Conservation (phyloP, 2,888 invertebrate genomes). For the Smittia sp. region DNA sequence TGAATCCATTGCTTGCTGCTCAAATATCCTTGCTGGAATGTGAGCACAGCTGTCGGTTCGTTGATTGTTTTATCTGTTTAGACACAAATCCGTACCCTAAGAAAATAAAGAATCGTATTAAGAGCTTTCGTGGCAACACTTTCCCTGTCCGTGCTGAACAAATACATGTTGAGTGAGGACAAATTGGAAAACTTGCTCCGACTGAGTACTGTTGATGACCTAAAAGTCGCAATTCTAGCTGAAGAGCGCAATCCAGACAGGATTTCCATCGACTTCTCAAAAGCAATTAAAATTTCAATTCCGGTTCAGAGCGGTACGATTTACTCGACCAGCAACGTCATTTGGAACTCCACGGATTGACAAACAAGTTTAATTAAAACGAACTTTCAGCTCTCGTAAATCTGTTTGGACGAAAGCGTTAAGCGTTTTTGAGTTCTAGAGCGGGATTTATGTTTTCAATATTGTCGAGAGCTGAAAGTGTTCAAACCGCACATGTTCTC, state of each 20-base stretch:
- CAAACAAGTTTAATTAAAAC: neutral
- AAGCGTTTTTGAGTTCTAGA: neutral
- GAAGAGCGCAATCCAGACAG: neutral
- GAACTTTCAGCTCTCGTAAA: neutral
- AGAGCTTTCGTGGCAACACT: neutral
- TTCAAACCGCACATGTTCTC: too few species aligned
- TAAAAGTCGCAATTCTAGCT: too few species aligned
- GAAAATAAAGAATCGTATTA: neutral
- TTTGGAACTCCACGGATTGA: neutral
- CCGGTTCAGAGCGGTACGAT: too few species aligned
- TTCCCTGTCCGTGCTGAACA: neutral
- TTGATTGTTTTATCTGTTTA: conserved; percentile 4
- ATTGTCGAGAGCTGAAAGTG: neutral
- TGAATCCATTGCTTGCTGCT: neutral
- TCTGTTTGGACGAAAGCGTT: neutral
- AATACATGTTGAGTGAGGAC: neutral
- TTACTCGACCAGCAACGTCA: too few species aligned
- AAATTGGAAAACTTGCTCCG: too few species aligned
- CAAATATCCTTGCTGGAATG: neutral
- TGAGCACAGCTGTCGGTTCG: neutral
- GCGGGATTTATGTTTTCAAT: neutral
- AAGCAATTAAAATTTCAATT: conserved; percentile 6
- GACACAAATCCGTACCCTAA: neutral
- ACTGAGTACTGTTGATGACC: too few species aligned
- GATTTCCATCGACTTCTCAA: neutral